Conservation (phyloP, 2,888 invertebrate genomes). For the Hydroisotoma schaefferi region DNA sequence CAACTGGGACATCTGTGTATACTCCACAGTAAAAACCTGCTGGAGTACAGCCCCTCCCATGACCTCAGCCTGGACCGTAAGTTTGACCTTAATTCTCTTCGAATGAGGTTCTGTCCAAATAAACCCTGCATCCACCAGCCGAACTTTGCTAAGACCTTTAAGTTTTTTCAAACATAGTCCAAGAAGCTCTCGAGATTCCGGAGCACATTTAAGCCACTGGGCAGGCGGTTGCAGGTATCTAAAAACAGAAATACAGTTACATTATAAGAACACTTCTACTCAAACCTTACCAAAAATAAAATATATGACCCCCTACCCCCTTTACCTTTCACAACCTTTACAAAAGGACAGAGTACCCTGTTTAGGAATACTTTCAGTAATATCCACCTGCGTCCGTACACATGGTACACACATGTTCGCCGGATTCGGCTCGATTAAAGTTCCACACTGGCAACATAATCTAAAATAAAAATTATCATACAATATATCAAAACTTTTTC, state of each 20-base stretch:
- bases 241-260: constrained; percentile 1
- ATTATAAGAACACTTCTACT: not conserved
- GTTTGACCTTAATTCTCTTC: constrained; percentile 86
- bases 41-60: constrained; percentile 84
- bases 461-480: constrained; percentile 56
- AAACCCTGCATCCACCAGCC: constrained; percentile 92
- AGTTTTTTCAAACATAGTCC: constrained; percentile 87
- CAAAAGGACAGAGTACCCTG: constrained; percentile 87
- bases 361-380: constrained; percentile 93
- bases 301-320: too few species aligned
- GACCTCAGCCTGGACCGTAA: constrained; percentile 94
- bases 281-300: not conserved
- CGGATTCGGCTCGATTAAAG: constrained; percentile 87
- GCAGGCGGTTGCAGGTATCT: constrained; percentile 86
- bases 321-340: constrained; percentile 84
- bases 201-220: constrained; percentile 76
- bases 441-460: constrained; percentile 92
- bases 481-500: not conserved
- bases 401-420: constrained; percentile 97
- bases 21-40: constrained; percentile 94
- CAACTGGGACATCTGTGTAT: constrained; percentile 85
- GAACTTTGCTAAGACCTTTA: constrained; percentile 82
- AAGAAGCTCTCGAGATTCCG: constrained; percentile 89
- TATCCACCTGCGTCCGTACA: constrained; percentile 84
- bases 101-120: constrained; percentile 99